phyloP scores from a whole-genome alignment of 2,888 invertebrate species.

The Eustalomyia histrio region DNA sequence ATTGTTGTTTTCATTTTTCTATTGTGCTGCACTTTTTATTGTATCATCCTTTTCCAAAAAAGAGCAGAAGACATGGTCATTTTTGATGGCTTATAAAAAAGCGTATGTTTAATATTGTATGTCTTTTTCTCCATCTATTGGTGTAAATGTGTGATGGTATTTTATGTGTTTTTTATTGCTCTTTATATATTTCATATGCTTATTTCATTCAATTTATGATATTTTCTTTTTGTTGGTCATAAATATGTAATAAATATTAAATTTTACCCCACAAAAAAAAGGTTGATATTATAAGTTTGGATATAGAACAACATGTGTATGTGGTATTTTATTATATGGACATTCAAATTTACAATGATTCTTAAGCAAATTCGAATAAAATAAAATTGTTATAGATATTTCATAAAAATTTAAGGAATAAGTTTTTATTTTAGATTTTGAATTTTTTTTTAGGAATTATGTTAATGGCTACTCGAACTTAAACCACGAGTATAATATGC shows the following conservation, averaged over 20 bases:
- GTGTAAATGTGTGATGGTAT: background rate
- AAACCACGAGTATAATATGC: too few relatives aligned
- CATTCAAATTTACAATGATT: too few relatives aligned
- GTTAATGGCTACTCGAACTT: too few relatives aligned
- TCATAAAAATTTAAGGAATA: too few relatives aligned
- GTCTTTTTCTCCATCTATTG: background rate
- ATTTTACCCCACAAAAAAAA: background rate
- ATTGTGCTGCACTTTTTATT: background rate
- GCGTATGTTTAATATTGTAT: too few relatives aligned
- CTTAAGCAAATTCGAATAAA: too few relatives aligned
- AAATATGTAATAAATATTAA: slow-evolving; percentile 53
- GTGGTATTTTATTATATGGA: too few relatives aligned
- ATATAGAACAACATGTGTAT: background rate
- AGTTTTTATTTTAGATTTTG: too few relatives aligned
- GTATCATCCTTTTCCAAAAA: background rate
- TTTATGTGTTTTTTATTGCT: background rate
- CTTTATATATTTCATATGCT: slow-evolving; percentile 19
- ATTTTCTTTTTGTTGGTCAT: slow-evolving; percentile 27
- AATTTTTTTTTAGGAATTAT: too few relatives aligned
- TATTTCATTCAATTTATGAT: slow-evolving; percentile 34
- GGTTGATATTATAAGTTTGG: background rate
- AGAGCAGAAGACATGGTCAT: background rate
- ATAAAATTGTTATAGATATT: too few relatives aligned
- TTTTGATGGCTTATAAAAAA: background rate
- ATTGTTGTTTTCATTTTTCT: background rate